phyloP scores from a whole-genome alignment of 1,140 invertebrate genomes.

The Notospermus geniculatus region DNA sequence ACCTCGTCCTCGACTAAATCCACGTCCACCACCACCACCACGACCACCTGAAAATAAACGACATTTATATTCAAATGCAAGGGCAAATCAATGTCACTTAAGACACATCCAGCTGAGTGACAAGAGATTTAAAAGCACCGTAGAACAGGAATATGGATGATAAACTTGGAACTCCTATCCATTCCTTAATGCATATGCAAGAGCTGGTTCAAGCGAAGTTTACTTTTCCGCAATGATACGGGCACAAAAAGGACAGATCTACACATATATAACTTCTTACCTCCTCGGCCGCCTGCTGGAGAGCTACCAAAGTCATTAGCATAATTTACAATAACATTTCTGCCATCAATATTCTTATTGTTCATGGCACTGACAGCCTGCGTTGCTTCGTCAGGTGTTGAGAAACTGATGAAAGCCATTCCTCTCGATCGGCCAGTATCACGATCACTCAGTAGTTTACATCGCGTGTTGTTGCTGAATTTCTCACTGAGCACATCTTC shows the following conservation, averaged over 20 bases:
- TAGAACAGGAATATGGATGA: too few relatives aligned
- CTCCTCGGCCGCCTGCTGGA: conserved; percentile 1
- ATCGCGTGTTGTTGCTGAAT: conserved; percentile 20
- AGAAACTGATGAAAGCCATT: conserved; percentile 23
- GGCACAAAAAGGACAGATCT: too few relatives aligned
- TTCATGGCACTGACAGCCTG: conserved; percentile 16
- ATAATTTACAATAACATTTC: conserved; percentile 21
- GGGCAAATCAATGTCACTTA: too few relatives aligned
- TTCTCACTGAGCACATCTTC: conserved; percentile 19
- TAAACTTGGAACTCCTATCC: too few relatives aligned
- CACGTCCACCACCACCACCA: not conserved
- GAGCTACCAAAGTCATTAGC: conserved; percentile 15
- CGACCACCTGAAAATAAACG: too few relatives aligned
- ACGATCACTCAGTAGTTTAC: conserved; percentile 21
- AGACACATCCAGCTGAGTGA: too few relatives aligned
- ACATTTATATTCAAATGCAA: too few relatives aligned
- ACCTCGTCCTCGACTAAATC: not conserved
- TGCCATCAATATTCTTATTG: conserved; percentile 17
- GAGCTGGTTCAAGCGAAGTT: too few relatives aligned
- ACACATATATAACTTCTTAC: too few relatives aligned
- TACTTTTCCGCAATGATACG: too few relatives aligned
- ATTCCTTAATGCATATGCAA: too few relatives aligned
- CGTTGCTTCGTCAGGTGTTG: conserved; percentile 15
- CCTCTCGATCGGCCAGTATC: conserved; percentile 28
- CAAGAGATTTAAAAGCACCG: too few relatives aligned